phyloP scores from a whole-genome alignment of 2,888 invertebrate genomes.

The Chymomyza amoena region DNA sequence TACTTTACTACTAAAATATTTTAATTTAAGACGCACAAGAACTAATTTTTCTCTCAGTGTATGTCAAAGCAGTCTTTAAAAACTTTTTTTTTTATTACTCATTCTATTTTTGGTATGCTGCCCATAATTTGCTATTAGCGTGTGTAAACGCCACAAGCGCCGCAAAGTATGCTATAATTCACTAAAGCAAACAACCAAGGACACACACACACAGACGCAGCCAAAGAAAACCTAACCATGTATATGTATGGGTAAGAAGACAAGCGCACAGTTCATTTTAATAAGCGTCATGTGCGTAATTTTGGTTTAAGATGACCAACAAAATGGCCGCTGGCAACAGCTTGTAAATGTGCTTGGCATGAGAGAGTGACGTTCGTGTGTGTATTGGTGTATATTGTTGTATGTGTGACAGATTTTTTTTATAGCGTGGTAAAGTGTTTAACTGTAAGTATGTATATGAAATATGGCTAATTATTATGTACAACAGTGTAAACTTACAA shows the following conservation, averaged over 20 bases:
- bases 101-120: slow-evolving; percentile 7
- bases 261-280: neutral
- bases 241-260: neutral
- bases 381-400: slow-evolving; percentile 16
- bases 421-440: neutral
- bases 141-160: slow-evolving; percentile 15
- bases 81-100: slow-evolving; percentile 16
- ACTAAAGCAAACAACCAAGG: slow-evolving; percentile 5
- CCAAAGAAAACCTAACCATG: neutral
- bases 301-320: slow-evolving; percentile 33
- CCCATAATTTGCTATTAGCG: slow-evolving; percentile 16
- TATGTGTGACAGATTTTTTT: slow-evolving; percentile 24
- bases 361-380: neutral
- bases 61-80: slow-evolving; percentile 16
- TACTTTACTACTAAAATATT: too few relatives aligned
- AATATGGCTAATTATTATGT: neutral
- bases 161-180: slow-evolving; percentile 32
- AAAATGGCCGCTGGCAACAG: slow-evolving; percentile 21
- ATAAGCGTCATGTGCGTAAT: slow-evolving; percentile 38
- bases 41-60: neutral
- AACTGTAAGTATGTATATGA: neutral
- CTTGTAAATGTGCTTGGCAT: neutral
- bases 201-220: neutral
- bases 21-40: too few relatives aligned
- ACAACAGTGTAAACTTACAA: too few relatives aligned